Evolutionary conservation across 2,113 vertebrate genomes (phyloP), one percentile per base, ranked within the genome.

Genomic region (Tupaia tana): DNA sequence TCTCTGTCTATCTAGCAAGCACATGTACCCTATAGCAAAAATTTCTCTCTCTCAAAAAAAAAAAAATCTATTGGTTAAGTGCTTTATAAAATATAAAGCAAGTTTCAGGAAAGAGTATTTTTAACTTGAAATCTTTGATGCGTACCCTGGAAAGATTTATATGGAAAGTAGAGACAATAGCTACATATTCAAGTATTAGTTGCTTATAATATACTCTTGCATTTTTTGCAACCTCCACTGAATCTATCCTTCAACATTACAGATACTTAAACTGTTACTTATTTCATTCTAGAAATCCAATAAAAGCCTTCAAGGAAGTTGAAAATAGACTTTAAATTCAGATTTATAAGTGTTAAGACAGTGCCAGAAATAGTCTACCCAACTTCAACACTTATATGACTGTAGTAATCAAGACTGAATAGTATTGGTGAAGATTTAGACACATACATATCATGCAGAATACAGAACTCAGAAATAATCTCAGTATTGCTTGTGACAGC

Each of bases 301-400:
- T 61, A 81, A 80, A 34, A 79, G 24, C 18, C 20, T 59, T 94
- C 27, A 71, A 52, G n/a, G 15, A 70, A 70, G 2, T 75, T 66
- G 16, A 91, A 93, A 89, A n/a, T 58, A 77, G 10, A 64, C 59
- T 85, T 96, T 79, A 90, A 85, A 92, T 31, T 69, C 61, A 61
- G 12, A 31, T 70, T 84, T n/a, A 88, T 80, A 18, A 81, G 12
- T 70, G n/a, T 69, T 20, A 88, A 63, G 13, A 63, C 1, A 93
- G 14, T 89, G 43, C 2, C 25, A 89, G 14, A 24, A 34, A 66
- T 18, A 75, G 13, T 70, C 52, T 93, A 71, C 27, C 14, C 29
- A 6, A 29, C 9, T 90, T 66, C 13, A 87, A 87, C n/a, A 73
- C 19, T 22, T 81, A 70, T 25, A 25, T 27, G 59, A 14, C 29